phyloP scores from a whole-genome alignment of 2,797 vertebrate species.

The Microctenopoma lineatum region DNA sequence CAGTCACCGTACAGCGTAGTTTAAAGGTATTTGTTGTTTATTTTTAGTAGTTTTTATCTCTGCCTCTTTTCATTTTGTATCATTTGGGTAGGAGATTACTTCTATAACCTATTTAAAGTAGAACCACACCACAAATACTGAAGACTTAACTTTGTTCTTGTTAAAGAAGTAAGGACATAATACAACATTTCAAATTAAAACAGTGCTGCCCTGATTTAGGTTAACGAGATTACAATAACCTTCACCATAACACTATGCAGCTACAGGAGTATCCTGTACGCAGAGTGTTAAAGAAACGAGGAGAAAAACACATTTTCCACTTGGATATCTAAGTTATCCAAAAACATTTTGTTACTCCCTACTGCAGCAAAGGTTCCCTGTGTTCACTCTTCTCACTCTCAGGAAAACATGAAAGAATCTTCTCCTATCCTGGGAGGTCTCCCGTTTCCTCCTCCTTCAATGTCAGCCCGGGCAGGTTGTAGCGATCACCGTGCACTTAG shows the following conservation, averaged over 20 bases:
- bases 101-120: not conserved
- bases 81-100: too few species aligned
- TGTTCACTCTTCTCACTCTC: not conserved
- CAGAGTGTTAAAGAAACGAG: slow-evolving; percentile 11
- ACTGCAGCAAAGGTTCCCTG: not conserved
- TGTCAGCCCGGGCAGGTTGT: slow-evolving; percentile 11
- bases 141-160: not conserved
- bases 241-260: slow-evolving; percentile 9
- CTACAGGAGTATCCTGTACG: not conserved
- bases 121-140: not conserved
- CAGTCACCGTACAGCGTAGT: not conserved
- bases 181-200: not conserved
- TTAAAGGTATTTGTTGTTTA: not conserved
- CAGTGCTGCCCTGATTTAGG: slow-evolving; percentile 1
- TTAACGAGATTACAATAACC: not conserved
- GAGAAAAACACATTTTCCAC: not conserved
- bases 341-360: not conserved
- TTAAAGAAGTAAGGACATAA: not conserved
- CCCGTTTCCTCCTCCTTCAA: too few species aligned
- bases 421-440: too few species aligned
- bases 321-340: not conserved
- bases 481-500: not conserved
- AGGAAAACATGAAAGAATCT: slow-evolving; percentile 5
- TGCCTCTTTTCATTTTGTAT: slow-evolving; percentile 4
- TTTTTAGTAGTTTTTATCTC: not conserved